Evolutionary conservation across 2,888 invertebrate genomes (phyloP).

Genomic region (Amphipoea lucens): DNA sequence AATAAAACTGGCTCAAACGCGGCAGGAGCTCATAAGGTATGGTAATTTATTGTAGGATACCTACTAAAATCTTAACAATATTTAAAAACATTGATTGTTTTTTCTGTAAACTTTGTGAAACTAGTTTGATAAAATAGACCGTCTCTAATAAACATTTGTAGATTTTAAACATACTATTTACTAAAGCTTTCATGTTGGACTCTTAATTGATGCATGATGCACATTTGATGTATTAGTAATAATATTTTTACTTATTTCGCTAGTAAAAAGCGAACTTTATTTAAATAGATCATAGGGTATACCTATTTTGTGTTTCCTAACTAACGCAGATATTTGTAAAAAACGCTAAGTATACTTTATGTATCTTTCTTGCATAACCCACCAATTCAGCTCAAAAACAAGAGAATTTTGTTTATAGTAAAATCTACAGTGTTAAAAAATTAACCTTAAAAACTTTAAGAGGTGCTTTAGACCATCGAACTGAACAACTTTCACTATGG

Average conservation of each 20-base stretch:
- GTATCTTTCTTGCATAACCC: neutral
- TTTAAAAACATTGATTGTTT: neutral
- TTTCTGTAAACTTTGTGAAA: neutral
- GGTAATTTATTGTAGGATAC: neutral
- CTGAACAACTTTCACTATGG: no score
- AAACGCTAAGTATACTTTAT: neutral
- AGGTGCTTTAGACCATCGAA: no score
- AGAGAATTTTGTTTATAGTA: neutral
- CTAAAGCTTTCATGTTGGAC: neutral
- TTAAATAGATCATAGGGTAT: neutral
- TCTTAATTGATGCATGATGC: neutral
- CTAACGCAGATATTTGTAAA: neutral
- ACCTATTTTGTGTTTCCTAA: neutral
- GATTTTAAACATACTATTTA: neutral
- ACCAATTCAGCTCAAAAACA: neutral
- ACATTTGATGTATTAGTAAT: no score
- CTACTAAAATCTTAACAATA: neutral
- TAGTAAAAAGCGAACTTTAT: neutral
- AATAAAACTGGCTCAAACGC: neutral
- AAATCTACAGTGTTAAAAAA: no score
- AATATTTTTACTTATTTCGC: neutral
- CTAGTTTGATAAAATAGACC: neutral
- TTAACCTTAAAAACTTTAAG: no score
- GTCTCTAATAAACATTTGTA: neutral
- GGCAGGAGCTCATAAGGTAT: neutral